These are phyloP conservation scores for Chondrosia reniformis DNA, from an alignment of 37 sponge, comb jelly and placozoan genomes.

Conservation along the genomic window DNA sequence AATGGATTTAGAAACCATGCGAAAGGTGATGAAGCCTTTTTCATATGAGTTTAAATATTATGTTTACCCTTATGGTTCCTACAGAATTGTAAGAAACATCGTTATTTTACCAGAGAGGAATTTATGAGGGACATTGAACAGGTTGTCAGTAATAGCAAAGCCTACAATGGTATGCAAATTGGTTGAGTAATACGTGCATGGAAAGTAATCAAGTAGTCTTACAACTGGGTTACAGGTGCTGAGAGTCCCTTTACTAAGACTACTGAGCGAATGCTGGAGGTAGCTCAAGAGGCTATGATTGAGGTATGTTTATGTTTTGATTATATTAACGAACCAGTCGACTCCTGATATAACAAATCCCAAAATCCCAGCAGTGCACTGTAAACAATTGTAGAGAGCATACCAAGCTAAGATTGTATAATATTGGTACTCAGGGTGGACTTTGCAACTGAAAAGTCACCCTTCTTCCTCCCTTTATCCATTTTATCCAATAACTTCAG, in stretches of 20 bases:
- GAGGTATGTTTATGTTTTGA: constrained; percentile 29
- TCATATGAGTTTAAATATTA: background rate
- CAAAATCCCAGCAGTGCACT: too few relatives aligned
- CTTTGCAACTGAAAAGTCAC: too few relatives aligned
- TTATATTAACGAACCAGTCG: background rate
- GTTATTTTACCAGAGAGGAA: constrained; percentile 62
- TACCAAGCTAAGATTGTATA: too few relatives aligned
- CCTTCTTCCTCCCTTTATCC: too few relatives aligned
- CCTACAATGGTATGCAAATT: constrained; percentile 79
- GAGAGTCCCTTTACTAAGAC: constrained; percentile 52
- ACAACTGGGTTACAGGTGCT: constrained; percentile 6
- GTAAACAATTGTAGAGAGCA: too few relatives aligned
- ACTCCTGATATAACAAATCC: too few relatives aligned
- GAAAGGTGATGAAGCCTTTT: constrained; percentile 40
- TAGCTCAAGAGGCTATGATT: constrained; percentile 30
- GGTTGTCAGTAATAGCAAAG: constrained; percentile 83
- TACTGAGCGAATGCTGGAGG: constrained; percentile 45
- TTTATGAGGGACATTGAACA: constrained; percentile 78
- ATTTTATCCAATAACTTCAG: too few relatives aligned
- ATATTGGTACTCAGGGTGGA: too few relatives aligned
- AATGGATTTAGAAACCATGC: constrained; percentile 91
- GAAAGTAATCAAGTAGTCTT: background rate
- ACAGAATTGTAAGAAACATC: constrained; percentile 51
- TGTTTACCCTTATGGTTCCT: background rate
- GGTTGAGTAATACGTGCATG: background rate